Base-by-base conservation (phyloP, 92 coral and sea anemone species). In the Metridium senile region DNA sequence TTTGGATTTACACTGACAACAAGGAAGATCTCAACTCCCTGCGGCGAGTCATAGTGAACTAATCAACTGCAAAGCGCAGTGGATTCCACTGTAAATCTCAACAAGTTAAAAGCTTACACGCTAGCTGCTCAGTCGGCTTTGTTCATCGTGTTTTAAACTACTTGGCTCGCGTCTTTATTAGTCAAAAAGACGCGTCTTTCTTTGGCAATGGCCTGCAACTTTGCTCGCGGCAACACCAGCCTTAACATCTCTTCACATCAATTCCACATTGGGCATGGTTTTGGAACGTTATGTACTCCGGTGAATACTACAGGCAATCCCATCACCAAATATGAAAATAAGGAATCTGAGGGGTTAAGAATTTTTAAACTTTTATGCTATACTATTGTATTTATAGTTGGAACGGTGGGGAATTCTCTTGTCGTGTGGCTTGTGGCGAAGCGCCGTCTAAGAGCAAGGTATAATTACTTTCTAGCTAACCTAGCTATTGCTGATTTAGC, bases 401-500 rank as follows among this genome's bases (percentile, higher is more conserved):
- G 88, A 0, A 59, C 66, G 17, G 20, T 45, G 4, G 88, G 88
- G 19, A 83, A 83, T 59, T 70, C 79, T 10, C 52, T 68, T 7
- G 88, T 83, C 2, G 77, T 83, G 51, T 76, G 88, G 83, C 69
- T 83, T 47, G 78, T 83, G 11, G 74, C 57, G 16, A 69, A 66
- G 26, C 79, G 88, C 23, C 79, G 81, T 10, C 58, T 39, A 1
- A 68, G 76, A 26, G 79, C 78, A 6, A 45, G 73, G 18, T 83
- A 77, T 45, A 83, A 77, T 67, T 83, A 83, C 22, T 77, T 71
- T 33, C 56, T 83, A 19, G 83, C 83, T 0, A 71, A 83, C 67
- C 58, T 83, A 19, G 88, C 88, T 16, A 65, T 77, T 4, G 76
- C 88, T 21, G 88, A 83, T 33, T 31, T 83, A 43, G 88, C 88